A percentile compares a stretch with the other conserved stretches of the same genome.
Evolutionary conservation across 2,113 vertebrate genomes (phyloP).

Genomic region (Cottus gobio): DNA sequence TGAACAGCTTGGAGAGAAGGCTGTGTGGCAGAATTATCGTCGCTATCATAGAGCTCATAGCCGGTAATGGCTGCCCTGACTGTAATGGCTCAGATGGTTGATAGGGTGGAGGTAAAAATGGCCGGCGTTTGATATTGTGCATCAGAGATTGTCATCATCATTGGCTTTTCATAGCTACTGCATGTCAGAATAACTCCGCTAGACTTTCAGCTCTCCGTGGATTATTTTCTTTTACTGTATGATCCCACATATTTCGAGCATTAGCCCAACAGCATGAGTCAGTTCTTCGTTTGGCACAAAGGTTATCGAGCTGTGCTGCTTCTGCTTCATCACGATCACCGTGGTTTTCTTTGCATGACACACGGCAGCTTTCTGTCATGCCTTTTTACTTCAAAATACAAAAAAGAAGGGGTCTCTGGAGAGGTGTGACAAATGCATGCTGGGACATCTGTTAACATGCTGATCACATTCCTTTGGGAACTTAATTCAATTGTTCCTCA

Average conservation of each 20-base stretch:
- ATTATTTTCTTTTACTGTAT: not conserved
- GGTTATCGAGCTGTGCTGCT: not conserved
- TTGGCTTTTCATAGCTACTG: slow-evolving; percentile 23
- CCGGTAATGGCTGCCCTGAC: slow-evolving; percentile 53
- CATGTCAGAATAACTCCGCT: not conserved
- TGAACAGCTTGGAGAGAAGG: slow-evolving; percentile 57
- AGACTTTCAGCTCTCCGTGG: not conserved
- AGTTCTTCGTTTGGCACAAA: not conserved
- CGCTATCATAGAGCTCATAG: slow-evolving; percentile 56
- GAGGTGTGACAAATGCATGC: not conserved
- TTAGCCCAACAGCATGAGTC: not conserved
- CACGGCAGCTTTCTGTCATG: not conserved
- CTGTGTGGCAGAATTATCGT: slow-evolving; percentile 56
- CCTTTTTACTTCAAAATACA: not conserved
- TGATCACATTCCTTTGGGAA: not conserved
- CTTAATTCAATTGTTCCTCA: not conserved
- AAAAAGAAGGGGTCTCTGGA: not conserved
- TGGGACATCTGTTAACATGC: not conserved
- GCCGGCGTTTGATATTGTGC: slow-evolving; percentile 42
- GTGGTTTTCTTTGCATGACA: not conserved
- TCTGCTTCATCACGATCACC: not conserved
- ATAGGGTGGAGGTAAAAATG: slow-evolving; percentile 43
- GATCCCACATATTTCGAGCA: not conserved
- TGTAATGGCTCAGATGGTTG: slow-evolving; percentile 64
- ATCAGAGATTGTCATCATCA: slow-evolving; percentile 44